Percentiles rank a stretch among this genome's conserved stretches.
phyloP scores from a whole-genome alignment of 2,797 vertebrate genomes.

The Rhynchonycteris naso region DNA sequence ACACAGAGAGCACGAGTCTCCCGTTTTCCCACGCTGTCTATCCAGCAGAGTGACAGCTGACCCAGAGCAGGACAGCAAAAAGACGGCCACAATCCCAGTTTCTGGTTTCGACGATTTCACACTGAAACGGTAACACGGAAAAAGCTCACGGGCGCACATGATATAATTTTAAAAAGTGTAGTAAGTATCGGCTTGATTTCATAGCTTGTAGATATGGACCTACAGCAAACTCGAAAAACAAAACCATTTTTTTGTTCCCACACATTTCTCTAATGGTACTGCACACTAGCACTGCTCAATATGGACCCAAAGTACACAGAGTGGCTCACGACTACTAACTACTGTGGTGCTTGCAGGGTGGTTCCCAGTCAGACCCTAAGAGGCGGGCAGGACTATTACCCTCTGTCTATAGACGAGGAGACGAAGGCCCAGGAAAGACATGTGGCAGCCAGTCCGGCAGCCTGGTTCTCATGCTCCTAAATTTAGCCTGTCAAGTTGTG shows the following conservation, averaged over 20 bases:
- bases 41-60: background rate
- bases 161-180: background rate
- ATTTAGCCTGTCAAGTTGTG: conserved; percentile 52
- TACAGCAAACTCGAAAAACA: background rate
- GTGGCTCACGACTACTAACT: background rate
- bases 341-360: background rate
- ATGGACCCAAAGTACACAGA: background rate
- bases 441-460: background rate
- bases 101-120: conserved; percentile 34
- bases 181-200: conserved; percentile 37
- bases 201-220: background rate
- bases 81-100: background rate
- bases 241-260: background rate
- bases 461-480: background rate
- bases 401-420: background rate
- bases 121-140: background rate
- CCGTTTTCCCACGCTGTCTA: background rate
- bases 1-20: background rate
- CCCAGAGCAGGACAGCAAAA: background rate
- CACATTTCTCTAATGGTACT: background rate
- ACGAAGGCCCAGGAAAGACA: background rate
- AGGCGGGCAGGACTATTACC: background rate
- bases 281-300: background rate
- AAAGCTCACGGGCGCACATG: background rate
- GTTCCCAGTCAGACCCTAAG: background rate